Conservation (phyloP, 2,888 invertebrate genomes). For the Cheiracanthium punctorium region DNA sequence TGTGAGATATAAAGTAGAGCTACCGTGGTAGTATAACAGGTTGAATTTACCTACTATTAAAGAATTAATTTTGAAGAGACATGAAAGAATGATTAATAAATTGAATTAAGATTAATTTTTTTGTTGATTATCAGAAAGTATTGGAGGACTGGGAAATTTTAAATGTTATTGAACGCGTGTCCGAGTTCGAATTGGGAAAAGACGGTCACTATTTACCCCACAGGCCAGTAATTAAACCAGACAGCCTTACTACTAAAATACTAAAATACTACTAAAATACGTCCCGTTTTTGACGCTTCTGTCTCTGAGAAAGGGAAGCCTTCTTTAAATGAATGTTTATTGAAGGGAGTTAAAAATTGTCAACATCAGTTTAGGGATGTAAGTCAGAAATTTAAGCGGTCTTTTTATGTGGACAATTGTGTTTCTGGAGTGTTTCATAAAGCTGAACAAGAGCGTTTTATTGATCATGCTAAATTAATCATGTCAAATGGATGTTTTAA, state of each 20-base stretch:
- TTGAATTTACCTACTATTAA: constrained; percentile 20
- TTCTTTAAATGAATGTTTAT: too few relatives aligned
- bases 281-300: constrained; percentile 32
- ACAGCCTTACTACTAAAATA: constrained; percentile 11
- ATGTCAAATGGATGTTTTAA: too few relatives aligned
- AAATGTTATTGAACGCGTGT: too few relatives aligned
- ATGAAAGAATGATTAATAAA: too few relatives aligned
- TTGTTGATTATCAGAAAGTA: constrained; percentile 16
- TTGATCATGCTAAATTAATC: too few relatives aligned
- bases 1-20: constrained; percentile 6
- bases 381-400: constrained; percentile 4
- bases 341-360: constrained; percentile 27
- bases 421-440: too few relatives aligned
- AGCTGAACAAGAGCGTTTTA: too few relatives aligned
- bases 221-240: constrained; percentile 24
- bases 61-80: constrained; percentile 23
- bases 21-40: too few relatives aligned
- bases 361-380: background rate
- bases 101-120: constrained; percentile 19
- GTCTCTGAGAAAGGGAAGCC: background rate
- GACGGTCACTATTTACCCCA: constrained; percentile 4
- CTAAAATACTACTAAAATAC: too few relatives aligned
- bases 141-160: constrained; percentile 28
- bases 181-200: background rate
- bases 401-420: too few relatives aligned